These are phyloP conservation scores for Uropetala carovei DNA, from an alignment of 2,888 invertebrate genomes.

Conservation along the genomic window DNA sequence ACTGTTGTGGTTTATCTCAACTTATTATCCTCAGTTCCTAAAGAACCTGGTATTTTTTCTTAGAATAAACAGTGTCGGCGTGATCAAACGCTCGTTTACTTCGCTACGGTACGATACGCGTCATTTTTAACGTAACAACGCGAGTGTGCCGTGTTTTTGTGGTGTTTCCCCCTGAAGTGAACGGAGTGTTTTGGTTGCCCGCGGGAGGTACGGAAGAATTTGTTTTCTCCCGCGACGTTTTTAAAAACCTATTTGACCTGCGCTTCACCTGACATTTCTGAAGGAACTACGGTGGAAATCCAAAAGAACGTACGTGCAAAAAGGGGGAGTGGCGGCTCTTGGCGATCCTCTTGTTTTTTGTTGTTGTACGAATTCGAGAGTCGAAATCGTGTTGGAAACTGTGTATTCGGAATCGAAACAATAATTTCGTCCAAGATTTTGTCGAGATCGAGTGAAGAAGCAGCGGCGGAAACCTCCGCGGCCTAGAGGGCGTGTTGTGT, in stretches of 20 bases:
- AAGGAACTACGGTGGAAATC: not conserved
- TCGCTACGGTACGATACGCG: not conserved
- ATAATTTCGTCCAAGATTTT: conserved; percentile 9
- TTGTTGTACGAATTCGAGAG: too few species aligned
- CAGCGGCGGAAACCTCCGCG: not conserved
- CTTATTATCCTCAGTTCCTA: not conserved
- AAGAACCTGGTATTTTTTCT: not conserved
- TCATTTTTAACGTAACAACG: not conserved
- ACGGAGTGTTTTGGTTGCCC: too few species aligned
- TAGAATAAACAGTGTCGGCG: not conserved
- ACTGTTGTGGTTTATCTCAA: conserved; percentile 25
- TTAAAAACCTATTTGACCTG: too few species aligned
- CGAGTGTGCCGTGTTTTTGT: conserved; percentile 16
- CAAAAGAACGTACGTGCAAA: not conserved
- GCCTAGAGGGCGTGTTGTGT: not conserved
- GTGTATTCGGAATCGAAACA: not conserved
- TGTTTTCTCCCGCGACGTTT: not conserved
- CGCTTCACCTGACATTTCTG: too few species aligned
- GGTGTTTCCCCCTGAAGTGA: not conserved
- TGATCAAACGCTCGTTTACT: too few species aligned
- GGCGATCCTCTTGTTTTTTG: not conserved
- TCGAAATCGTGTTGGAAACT: too few species aligned
- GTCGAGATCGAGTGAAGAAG: not conserved
- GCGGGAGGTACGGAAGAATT: not conserved
- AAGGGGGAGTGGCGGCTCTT: too few species aligned